Conservation (phyloP, 2,888 invertebrate genomes). For the Cheilosia pagana region DNA sequence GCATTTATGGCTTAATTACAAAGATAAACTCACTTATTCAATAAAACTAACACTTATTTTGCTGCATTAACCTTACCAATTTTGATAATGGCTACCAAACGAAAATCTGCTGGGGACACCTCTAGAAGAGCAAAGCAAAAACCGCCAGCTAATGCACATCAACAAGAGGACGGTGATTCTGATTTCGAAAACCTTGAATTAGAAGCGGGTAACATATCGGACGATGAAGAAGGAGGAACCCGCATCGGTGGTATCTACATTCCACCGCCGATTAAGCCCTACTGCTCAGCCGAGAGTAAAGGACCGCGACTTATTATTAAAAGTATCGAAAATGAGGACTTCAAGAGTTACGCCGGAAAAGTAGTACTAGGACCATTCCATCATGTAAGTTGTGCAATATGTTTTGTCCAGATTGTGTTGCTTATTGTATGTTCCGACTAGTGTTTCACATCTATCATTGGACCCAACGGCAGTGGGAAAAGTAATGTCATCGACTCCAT, state of each 20-base stretch:
- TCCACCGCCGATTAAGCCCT: slow-evolving; percentile 89
- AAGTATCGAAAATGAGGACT: slow-evolving; percentile 95
- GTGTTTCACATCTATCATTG: slow-evolving; percentile 98
- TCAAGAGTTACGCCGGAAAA: slow-evolving; percentile 97
- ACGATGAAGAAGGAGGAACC: slow-evolving; percentile 87
- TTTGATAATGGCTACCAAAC: slow-evolving; percentile 58
- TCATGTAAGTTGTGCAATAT: slow-evolving; percentile 86
- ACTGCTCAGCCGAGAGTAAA: slow-evolving; percentile 88
- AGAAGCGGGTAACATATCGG: slow-evolving; percentile 80
- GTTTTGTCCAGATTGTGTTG: slow-evolving; percentile 87
- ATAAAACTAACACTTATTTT: background rate
- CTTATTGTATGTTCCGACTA: slow-evolving; percentile 83
- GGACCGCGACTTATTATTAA: slow-evolving; percentile 95
- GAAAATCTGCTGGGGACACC: slow-evolving; percentile 44
- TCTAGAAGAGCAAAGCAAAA: slow-evolving; percentile 36
- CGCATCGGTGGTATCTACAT: slow-evolving; percentile 93
- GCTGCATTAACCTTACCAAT: background rate
- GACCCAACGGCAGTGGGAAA: slow-evolving; percentile 99
- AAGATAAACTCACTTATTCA: background rate
- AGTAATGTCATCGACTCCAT: slow-evolving; percentile 99
- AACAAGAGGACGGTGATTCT: background rate
- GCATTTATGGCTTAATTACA: slow-evolving; percentile 42
- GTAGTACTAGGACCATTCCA: slow-evolving; percentile 96
- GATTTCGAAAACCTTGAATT: slow-evolving; percentile 75
- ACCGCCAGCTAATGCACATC: slow-evolving; percentile 15